Evolutionary conservation across 2,888 invertebrate species (phyloP), one percentile per base, ranked within the genome.

Genomic region (Mylabris sibirica): DNA sequence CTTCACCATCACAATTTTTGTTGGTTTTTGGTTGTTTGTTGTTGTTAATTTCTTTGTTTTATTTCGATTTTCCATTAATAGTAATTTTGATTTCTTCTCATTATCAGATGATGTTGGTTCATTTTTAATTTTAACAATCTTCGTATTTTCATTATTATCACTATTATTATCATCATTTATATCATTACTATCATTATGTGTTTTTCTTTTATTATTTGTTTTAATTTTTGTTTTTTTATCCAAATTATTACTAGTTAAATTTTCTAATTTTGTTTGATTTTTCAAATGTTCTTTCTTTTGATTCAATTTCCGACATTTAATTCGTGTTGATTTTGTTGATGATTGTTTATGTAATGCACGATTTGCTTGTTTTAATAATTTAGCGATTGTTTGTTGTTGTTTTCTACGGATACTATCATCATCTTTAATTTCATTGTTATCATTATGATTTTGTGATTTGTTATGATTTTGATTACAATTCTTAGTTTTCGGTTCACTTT

Each of bases 381-480:
- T 78, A 60, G 75, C 74, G 59, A 75, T 76, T 11, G 76, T 75
- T 67, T 75, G 67, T 67, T 76, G 30, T 71, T 71, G 77, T 77
- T 63, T 77, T 74, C 5, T 30, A 30, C 30, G 30, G 14, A 74
- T 66, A 59, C n/a, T n/a, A n/a, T 72, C 76, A 30, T 76, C 74
- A 65, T 49, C n/a, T 44, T 44, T 44, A 3, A 0, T 81, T 82
- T 66, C 68, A 49, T 20, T 69, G 20, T 49, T 20, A 22, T 9
- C 8, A 49, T 71, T 73, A n/a, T 81, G 79, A 70, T 84, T 84
- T 70, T 78, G 81, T 65, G 66, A 60, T 66, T 69, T 14, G 57
- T 44, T 12, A 22, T 24, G 44, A 5, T 44, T n/a, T 44, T 44
- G 44, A 44, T 38, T 38, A 38, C 12, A 12, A 12, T 38, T 38